Evolutionary conservation across 2,888 invertebrate genomes (phyloP), one percentile per base, ranked within the genome.

Genomic region (Alloscopus bannaensis): DNA sequence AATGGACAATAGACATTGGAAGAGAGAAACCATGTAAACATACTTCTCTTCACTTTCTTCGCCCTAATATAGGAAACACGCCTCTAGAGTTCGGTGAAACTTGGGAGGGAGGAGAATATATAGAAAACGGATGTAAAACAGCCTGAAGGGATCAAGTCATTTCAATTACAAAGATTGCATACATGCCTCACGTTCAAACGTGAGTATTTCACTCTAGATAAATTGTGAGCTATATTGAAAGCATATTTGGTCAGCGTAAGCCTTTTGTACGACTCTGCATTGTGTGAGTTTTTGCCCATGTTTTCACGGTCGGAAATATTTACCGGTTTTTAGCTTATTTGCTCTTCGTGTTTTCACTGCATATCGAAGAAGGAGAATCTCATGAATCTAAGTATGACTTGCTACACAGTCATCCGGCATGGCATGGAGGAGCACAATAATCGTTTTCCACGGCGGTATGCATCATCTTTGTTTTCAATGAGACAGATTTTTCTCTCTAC

Each of bases 151-250:
- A 57, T 20, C 50, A 3, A 3, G 26, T 62, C 42, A 31, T 73
- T 73, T 65, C 73, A 71, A 73, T 73, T 73, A 62, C 65, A 55
- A 73, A 73, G 62, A 73, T 73, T 64, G 73, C 65, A 55, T 72
- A 72, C 26, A 50, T 72, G 45, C 31, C 11, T 26, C 36, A 60
- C 45, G 13, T 8, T 8, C 36, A 36, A 36, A 36, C n/a, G n/a
- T n/a, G n/a, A n/a, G n/a, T n/a, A n/a, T 36, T 36, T 36, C 13
- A 6, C 36, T 36, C 36, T 36, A 8, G 13, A 36, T 13, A 8
- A 36, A 36, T 36, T n/a, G n/a, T n/a, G n/a, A n/a, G n/a, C n/a
- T n/a, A n/a, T n/a, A n/a, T n/a, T n/a, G n/a, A n/a, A n/a, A n/a
- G n/a, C n/a, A n/a, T n/a, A n/a, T n/a, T n/a, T n/a, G n/a, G n/a